Conservation (phyloP, 2,797 vertebrate species). For the Nyctalus aviator region DNA sequence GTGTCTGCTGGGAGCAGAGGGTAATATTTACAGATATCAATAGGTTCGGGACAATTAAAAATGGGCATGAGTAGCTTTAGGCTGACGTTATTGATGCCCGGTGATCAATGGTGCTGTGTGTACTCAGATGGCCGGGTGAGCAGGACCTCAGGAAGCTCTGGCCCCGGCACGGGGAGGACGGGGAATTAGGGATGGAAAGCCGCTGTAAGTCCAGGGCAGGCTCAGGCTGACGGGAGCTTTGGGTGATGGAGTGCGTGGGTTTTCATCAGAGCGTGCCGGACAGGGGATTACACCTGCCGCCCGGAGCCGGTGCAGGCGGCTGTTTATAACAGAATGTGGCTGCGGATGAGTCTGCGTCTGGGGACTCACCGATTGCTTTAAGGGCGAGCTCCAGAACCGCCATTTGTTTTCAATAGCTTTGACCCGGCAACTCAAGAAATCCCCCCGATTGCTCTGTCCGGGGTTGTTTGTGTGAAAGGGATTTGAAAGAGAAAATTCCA, state of each 20-base stretch:
- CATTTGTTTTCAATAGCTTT: neutral
- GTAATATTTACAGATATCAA: slow-evolving; percentile 57
- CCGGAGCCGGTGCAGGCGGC: slow-evolving; percentile 30
- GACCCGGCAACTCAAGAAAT: neutral
- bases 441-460: rapidly evolving
- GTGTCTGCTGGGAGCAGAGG: neutral
- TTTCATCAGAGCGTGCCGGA: slow-evolving; percentile 6
- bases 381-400: neutral
- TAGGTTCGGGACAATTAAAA: slow-evolving; percentile 66
- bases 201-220: neutral
- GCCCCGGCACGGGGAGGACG: neutral
- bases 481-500: slow-evolving; percentile 31
- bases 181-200: neutral
- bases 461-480: neutral
- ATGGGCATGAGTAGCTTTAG: neutral
- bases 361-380: neutral
- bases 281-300: slow-evolving; percentile 4
- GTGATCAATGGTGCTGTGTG: slow-evolving; percentile 67
- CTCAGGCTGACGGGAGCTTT: slow-evolving; percentile 40
- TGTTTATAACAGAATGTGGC: slow-evolving; percentile 32
- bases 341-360: slow-evolving; percentile 57
- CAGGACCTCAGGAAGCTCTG: neutral
- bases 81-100: slow-evolving; percentile 53
- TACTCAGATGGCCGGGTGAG: slow-evolving; percentile 48
- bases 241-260: neutral